phyloP scores from a whole-genome alignment of 2,797 vertebrate genomes.

The Allobates femoralis region DNA sequence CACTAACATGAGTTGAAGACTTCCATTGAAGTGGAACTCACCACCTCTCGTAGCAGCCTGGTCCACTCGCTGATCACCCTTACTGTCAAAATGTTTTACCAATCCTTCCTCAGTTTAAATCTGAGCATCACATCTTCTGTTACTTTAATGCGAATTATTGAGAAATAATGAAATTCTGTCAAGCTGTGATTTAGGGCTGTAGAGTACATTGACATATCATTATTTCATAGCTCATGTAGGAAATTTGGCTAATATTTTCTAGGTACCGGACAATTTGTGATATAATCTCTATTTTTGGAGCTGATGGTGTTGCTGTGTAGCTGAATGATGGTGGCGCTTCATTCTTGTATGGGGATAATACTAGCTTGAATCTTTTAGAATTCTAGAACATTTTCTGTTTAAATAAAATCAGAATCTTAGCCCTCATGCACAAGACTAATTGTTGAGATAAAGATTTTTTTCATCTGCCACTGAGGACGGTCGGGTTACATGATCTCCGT shows the following conservation, averaged over 20 bases:
- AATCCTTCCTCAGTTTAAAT: not conserved
- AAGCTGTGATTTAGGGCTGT: too few species aligned
- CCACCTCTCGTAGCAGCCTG: too few species aligned
- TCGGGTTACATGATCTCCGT: constrained; percentile 57
- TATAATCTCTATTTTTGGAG: not conserved
- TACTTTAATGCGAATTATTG: not conserved
- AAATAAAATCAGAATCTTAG: constrained; percentile 13
- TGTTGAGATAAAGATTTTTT: constrained; percentile 49
- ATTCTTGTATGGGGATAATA: not conserved
- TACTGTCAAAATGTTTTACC: too few species aligned
- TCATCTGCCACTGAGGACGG: constrained; percentile 47
- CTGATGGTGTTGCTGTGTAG: too few species aligned
- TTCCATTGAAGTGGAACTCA: too few species aligned
- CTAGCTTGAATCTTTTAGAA: not conserved
- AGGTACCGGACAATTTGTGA: not conserved
- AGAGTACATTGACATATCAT: too few species aligned
- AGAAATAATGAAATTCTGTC: too few species aligned
- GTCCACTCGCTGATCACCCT: too few species aligned
- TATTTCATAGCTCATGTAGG: too few species aligned
- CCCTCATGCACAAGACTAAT: constrained; percentile 32
- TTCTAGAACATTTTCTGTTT: constrained; percentile 23
- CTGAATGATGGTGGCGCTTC: too few species aligned
- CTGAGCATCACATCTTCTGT: not conserved
- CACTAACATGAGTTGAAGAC: too few species aligned
- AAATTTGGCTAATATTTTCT: too few species aligned